Percentiles rank a stretch among this genome's conserved stretches.
Evolutionary conservation across 2,888 invertebrate genomes (phyloP).

Genomic region (Cheilosia grossa): DNA sequence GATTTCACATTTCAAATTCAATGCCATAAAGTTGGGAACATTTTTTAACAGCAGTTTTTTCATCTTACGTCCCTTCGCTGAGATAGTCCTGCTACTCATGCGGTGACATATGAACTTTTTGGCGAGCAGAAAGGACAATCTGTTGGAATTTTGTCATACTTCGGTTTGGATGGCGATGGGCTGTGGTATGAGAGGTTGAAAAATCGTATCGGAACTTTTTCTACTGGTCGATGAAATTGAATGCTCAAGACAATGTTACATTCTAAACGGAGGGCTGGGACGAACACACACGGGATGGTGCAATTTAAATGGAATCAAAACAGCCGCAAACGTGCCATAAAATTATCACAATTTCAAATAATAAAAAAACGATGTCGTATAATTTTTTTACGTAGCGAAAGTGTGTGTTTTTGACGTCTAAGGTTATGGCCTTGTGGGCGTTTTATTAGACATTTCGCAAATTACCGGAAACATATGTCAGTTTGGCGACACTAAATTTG

Average conservation of each 20-base stretch:
- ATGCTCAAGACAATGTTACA: conserved; percentile 22
- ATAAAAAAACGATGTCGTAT: conserved; percentile 57
- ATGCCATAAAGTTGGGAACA: conserved; percentile 9
- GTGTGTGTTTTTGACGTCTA: conserved; percentile 51
- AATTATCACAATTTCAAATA: conserved; percentile 63
- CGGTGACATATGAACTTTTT: conserved; percentile 58
- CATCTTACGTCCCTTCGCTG: neutral
- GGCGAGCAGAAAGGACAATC: conserved; percentile 52
- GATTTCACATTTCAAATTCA: conserved; percentile 31
- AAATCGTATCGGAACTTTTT: conserved; percentile 32
- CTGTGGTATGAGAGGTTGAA: neutral
- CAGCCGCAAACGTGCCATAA: conserved; percentile 66
- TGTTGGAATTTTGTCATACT: conserved; percentile 29
- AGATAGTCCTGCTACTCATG: conserved; percentile 16
- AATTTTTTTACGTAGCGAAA: conserved; percentile 58
- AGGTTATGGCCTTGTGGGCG: conserved; percentile 58
- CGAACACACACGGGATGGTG: conserved; percentile 14
- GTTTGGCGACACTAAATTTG: conserved; percentile 16
- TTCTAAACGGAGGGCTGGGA: neutral
- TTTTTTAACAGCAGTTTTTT: neutral
- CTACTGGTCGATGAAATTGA: conserved; percentile 25
- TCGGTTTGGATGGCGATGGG: neutral
- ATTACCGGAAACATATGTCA: conserved; percentile 59
- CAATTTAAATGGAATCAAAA: conserved; percentile 62
- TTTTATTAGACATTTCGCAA: conserved; percentile 59